phyloP scores from a whole-genome alignment of 2,797 vertebrate genomes.

The Sciurus vulgaris region DNA sequence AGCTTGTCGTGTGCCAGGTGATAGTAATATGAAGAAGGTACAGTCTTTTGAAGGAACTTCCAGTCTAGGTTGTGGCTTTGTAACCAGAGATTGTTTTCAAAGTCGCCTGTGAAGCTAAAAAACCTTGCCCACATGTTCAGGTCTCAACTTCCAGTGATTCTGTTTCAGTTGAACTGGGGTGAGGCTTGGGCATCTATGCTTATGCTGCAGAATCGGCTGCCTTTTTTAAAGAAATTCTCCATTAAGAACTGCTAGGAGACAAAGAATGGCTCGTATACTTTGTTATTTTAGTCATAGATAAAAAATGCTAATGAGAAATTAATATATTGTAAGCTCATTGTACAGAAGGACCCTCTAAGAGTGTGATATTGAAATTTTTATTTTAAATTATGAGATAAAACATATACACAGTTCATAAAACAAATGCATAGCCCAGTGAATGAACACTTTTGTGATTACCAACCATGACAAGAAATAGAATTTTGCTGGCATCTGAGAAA shows the following conservation, averaged over 20 bases:
- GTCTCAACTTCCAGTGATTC: neutral
- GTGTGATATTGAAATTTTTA: neutral
- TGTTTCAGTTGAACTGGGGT: neutral
- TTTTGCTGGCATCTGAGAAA: neutral
- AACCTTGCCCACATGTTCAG: neutral
- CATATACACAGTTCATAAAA: neutral
- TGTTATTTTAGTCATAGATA: neutral
- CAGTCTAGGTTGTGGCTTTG: neutral
- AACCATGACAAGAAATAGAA: neutral
- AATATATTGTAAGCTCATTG: neutral
- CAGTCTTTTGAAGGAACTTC: neutral
- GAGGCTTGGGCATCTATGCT: neutral
- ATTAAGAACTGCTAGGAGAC: neutral
- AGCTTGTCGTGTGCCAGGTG: neutral
- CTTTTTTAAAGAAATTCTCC: neutral
- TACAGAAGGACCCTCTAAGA: neutral
- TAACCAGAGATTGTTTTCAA: conserved; percentile 1
- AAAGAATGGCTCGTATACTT: neutral
- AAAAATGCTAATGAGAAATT: neutral
- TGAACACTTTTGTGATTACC: neutral
- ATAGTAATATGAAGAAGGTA: neutral
- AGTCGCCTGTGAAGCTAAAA: neutral
- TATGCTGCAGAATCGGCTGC: neutral
- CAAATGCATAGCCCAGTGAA: neutral
- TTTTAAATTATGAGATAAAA: neutral